Evolutionary conservation across 2,797 vertebrate species (phyloP).

Genomic region (Diglossa cyanea): DNA sequence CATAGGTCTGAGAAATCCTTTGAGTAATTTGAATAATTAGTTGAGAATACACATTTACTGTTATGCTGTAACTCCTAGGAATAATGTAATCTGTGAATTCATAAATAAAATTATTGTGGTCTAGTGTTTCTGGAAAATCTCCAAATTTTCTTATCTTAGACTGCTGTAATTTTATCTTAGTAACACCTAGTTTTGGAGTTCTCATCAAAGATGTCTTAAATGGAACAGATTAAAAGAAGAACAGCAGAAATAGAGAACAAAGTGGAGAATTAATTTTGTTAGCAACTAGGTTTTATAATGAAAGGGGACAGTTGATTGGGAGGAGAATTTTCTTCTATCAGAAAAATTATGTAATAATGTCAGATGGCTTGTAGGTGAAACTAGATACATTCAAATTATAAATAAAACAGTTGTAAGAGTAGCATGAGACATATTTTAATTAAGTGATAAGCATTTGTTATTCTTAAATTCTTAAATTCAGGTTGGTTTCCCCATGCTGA

Average conservation of each 20-base stretch:
- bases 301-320: neutral
- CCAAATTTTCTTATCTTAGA: neutral
- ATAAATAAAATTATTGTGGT: neutral
- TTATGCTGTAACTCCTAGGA: neutral
- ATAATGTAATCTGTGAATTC: neutral
- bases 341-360: neutral
- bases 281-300: neutral
- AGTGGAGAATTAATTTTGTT: neutral
- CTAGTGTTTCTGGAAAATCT: neutral
- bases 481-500: neutral
- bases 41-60: neutral
- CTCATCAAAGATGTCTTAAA: neutral
- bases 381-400: neutral
- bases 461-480: neutral
- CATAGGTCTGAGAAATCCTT: neutral
- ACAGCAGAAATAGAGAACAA: neutral
- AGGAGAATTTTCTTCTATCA: neutral
- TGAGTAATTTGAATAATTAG: neutral
- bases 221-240: neutral
- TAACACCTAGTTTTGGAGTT: neutral
- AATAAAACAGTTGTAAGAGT: neutral
- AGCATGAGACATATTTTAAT: neutral
- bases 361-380: neutral
- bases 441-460: neutral
- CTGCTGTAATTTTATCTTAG: neutral